A percentile compares a stretch with the other conserved stretches of the same genome.
Conservation (phyloP, 2,797 vertebrate genomes). For the Limosa lapponica region DNA sequence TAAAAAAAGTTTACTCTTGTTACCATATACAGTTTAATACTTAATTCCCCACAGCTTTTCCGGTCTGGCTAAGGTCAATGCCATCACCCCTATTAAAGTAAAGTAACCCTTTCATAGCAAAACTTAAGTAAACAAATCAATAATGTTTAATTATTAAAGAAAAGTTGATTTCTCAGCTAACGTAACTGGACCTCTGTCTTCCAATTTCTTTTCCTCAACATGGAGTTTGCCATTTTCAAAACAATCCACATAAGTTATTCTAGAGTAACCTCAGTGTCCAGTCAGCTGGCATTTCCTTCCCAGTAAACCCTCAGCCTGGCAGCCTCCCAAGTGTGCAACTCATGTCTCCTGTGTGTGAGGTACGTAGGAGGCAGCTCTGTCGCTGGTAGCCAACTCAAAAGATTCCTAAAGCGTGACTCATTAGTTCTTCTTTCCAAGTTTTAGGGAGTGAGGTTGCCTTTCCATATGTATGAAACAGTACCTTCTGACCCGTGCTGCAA, state of each 20-base stretch:
- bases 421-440: neutral
- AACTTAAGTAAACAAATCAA: neutral
- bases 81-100: neutral
- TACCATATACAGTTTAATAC: neutral
- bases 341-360: neutral
- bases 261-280: accelerated
- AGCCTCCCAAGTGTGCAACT: neutral
- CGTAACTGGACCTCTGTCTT: neutral
- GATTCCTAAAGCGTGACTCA: neutral
- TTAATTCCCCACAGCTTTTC: neutral
- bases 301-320: neutral
- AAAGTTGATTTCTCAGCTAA: neutral
- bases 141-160: neutral
- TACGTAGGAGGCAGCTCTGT: neutral
- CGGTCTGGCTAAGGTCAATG: neutral
- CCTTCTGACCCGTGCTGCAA: neutral
- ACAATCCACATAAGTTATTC: accelerated
- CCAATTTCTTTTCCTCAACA: neutral
- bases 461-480: neutral
- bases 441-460: neutral
- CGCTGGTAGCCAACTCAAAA: neutral
- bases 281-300: neutral
- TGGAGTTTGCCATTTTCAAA: neutral
- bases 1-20: neutral
- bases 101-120: neutral